Evolutionary conservation across 2,113 vertebrate species (phyloP).

Genomic region (Thalassoma bifasciatum): DNA sequence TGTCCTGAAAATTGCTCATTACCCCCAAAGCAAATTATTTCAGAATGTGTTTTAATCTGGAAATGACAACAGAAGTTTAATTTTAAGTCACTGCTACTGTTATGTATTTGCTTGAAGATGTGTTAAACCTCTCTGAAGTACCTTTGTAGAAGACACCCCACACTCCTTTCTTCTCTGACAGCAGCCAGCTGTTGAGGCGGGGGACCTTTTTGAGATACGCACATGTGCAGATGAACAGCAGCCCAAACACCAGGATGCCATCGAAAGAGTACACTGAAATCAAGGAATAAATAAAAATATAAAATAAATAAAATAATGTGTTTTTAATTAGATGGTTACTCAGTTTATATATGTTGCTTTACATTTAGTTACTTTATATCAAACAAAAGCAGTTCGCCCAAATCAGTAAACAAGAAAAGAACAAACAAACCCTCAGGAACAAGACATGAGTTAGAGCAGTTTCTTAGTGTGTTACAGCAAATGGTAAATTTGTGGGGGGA

Average conservation of each 20-base stretch:
- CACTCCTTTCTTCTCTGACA: constrained; percentile 93
- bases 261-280: constrained; percentile 90
- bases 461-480: not conserved
- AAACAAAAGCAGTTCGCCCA: no score
- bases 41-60: no score
- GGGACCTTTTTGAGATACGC: constrained; percentile 97
- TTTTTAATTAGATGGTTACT: no score
- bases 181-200: constrained; percentile 91
- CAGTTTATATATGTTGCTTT: no score
- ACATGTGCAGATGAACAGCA: constrained; percentile 96
- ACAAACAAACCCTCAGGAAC: no score
- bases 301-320: no score
- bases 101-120: not conserved
- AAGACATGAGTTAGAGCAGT: not conserved
- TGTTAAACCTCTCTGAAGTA: constrained; percentile 53
- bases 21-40: no score
- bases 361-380: no score
- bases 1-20: no score
- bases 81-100: not conserved
- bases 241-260: constrained; percentile 93
- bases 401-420: no score
- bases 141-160: constrained; percentile 99
- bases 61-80: not conserved
- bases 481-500: no score
- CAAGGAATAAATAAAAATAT: not conserved